These are phyloP conservation scores for Ophonus ardosiacus DNA, from an alignment of 2,888 invertebrate genomes.

Conservation along the genomic window DNA sequence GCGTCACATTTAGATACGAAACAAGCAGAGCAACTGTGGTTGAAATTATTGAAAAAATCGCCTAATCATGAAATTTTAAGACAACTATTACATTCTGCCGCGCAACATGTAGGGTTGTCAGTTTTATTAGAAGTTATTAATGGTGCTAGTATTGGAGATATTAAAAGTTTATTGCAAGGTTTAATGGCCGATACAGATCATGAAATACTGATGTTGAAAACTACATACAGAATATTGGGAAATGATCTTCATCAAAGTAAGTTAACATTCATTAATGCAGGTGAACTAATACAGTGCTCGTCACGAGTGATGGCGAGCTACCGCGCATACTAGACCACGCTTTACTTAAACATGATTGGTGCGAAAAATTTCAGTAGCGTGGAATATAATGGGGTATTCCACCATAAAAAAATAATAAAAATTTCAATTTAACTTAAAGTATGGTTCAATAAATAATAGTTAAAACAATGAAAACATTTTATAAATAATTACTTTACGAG, in stretches of 20 bases:
- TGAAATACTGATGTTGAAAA: conserved; percentile 84
- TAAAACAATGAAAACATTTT: too few species aligned
- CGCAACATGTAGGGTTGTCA: conserved; percentile 78
- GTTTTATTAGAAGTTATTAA: conserved; percentile 80
- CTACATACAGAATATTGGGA: conserved; percentile 82
- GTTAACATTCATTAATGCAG: conserved; percentile 65
- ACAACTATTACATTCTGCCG: conserved; percentile 78
- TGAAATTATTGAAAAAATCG: conserved; percentile 75
- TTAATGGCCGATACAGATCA: conserved; percentile 88
- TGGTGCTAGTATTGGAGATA: conserved; percentile 80
- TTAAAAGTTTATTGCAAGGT: conserved; percentile 79
- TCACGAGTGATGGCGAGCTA: too few species aligned
- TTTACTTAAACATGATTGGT: too few species aligned
- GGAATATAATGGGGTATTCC: too few species aligned
- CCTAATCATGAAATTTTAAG: conserved; percentile 74
- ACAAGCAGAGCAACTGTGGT: conserved; percentile 77
- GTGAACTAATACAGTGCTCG: too few species aligned
- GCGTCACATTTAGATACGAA: conserved; percentile 75
- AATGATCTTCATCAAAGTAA: conserved; percentile 82
- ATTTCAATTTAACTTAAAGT: too few species aligned
- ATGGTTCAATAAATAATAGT: too few species aligned
- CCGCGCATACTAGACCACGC: too few species aligned
- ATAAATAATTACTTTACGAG: too few species aligned
- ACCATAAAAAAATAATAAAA: too few species aligned
- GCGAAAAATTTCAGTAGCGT: too few species aligned